phyloP scores from a whole-genome alignment of 2,113 vertebrate species.

The Microcebus jonahi region DNA sequence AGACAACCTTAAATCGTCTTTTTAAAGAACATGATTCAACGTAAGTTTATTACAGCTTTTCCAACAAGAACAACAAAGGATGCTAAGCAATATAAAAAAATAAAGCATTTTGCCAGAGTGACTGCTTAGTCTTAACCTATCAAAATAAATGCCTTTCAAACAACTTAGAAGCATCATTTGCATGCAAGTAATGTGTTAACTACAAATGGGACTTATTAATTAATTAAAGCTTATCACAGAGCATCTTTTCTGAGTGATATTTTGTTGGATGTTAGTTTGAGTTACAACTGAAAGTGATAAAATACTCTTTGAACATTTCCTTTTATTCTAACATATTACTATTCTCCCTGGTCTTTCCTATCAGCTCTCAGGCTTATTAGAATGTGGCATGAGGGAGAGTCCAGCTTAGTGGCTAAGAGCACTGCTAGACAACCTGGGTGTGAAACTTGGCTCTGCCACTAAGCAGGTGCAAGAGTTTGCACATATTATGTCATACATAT shows the following conservation, averaged over 20 bases:
- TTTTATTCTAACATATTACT: slow-evolving; percentile 17
- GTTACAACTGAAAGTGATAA: slow-evolving; percentile 54
- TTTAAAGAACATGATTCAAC: neutral
- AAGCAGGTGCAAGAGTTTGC: neutral
- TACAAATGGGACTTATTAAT: slow-evolving; percentile 56
- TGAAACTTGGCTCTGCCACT: neutral
- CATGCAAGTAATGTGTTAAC: slow-evolving; percentile 2
- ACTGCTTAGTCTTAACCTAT: slow-evolving; percentile 22
- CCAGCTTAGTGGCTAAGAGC: neutral
- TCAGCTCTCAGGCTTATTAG: neutral
- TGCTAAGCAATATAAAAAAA: neutral
- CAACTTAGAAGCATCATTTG: slow-evolving; percentile 37
- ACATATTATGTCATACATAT: neutral
- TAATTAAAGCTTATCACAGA: slow-evolving; percentile 69
- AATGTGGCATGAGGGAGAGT: neutral
- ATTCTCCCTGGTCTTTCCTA: neutral
- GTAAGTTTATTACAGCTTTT: neutral
- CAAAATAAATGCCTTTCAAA: slow-evolving; percentile 34
- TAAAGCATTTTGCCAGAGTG: neutral
- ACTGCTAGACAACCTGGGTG: neutral
- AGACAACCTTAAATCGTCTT: neutral
- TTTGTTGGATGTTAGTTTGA: slow-evolving; percentile 62
- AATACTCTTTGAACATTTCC: slow-evolving; percentile 41
- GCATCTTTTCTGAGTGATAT: slow-evolving; percentile 57
- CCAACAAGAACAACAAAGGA: neutral